Evolutionary conservation across 2,888 invertebrate species (phyloP), one percentile per base, ranked within the genome.

Genomic region (Macrophya alboannulata): DNA sequence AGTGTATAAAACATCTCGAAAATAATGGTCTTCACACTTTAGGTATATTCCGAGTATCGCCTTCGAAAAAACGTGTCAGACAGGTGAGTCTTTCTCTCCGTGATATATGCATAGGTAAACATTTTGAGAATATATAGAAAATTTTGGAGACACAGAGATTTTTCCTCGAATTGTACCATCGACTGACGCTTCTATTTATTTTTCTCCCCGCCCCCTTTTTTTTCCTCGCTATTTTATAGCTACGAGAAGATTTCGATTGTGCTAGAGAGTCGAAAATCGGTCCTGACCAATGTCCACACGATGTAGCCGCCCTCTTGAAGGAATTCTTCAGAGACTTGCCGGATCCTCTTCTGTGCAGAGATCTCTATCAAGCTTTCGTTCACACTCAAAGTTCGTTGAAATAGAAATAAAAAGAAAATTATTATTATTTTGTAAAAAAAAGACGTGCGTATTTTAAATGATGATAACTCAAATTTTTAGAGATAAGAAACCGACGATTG

Each of bases 261-360:
- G 98, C 97, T 25, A 95, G 96, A 89, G 96, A 96, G 90, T 95
- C 95, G 17, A 95, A 95, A 86, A 94, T 98, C 89, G 97, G 97
- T 88, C 95, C 96, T 12, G 97, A 97, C 74, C 97, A 97, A 90
- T 97, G 98, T 94, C 98, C 98, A 0, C 98, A 99, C 94, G 99
- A 99, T 92, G 98, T 99, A 85, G 99, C 98, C 10, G 97, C 98
- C 0, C 95, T 99, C 65, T 95, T 99, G 51, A 99, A 99, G 93
- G 99, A 99, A 94, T 99, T 97, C 94, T 96, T 99, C 89, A 95
- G 99, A 82, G 99, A 99, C 93, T 94, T 99, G 65, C 99, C 99
- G 0, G 99, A 99, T 92, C 98, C 99, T 10, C 95, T 99, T 87
- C 96, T 99, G 68, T 98, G 98, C 92, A 95, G 97, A 90, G 98